Evolutionary conservation across 1,140 invertebrate species (phyloP).

Genomic region (Bombus confusus): DNA sequence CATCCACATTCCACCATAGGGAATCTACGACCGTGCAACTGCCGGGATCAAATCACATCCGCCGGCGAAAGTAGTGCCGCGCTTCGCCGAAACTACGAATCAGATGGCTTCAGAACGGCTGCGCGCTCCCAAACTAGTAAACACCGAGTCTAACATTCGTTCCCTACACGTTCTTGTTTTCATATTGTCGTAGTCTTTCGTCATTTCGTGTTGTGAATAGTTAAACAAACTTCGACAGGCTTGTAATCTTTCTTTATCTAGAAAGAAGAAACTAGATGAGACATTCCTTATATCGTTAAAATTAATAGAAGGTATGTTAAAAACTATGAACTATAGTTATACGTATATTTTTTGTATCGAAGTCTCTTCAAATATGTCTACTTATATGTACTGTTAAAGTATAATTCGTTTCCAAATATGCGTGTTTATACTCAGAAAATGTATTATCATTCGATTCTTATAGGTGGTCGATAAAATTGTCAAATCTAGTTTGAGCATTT

Average conservation of each 20-base stretch:
- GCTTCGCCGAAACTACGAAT: slow-evolving; percentile 60
- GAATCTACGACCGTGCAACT: slow-evolving; percentile 74
- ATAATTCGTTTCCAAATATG: not conserved
- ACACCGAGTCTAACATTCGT: not conserved
- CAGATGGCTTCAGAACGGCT: slow-evolving; percentile 23
- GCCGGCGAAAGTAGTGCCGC: slow-evolving; percentile 61
- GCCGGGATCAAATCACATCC: slow-evolving; percentile 72
- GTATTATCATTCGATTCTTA: not conserved
- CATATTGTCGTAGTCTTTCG: not conserved
- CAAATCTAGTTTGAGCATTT: not conserved
- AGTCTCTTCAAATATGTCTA: not conserved
- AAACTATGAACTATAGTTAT: not conserved
- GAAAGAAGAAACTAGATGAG: too few relatives aligned
- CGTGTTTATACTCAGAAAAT: not conserved
- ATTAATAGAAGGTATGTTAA: slow-evolving; percentile 3
- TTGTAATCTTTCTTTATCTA: not conserved
- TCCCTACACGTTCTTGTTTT: not conserved
- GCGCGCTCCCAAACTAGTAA: slow-evolving; percentile 33
- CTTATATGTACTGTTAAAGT: not conserved
- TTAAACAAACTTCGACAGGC: not conserved
- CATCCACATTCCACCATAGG: slow-evolving; percentile 79
- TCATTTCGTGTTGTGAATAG: not conserved
- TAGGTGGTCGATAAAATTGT: not conserved
- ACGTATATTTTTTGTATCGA: too few relatives aligned
- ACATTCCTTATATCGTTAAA: not conserved